Percentiles rank a stretch among this genome's conserved stretches.
These are phyloP conservation scores for Ramphastos sulfuratus DNA, from an alignment of 2,113 vertebrate genomes.

Conservation along the genomic window DNA sequence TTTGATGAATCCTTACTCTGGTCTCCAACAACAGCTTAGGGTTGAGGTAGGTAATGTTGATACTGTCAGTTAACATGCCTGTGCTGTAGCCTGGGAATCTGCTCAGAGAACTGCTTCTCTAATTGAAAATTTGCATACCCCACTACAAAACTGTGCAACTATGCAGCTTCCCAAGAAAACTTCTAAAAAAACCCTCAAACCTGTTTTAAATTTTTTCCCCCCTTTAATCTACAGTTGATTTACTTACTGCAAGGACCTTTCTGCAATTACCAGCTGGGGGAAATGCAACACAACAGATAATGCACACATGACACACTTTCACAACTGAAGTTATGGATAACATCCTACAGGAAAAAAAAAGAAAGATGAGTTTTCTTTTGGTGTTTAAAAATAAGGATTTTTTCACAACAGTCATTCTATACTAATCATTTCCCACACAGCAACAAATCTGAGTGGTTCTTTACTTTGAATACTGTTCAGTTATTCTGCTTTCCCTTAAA, in stretches of 20 bases:
- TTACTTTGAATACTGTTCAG: conserved; percentile 1
- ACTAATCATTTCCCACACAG: neutral
- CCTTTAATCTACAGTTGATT: neutral
- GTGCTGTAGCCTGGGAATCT: neutral
- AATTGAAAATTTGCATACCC: neutral
- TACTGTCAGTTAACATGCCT: neutral
- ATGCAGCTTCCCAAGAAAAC: neutral
- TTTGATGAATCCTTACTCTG: neutral
- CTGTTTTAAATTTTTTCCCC: too few species aligned
- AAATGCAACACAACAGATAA: neutral
- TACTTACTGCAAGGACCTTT: neutral
- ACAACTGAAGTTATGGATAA: neutral
- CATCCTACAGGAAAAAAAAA: neutral
- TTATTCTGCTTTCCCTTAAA: neutral
- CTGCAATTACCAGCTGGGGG: neutral
- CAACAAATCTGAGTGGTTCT: neutral
- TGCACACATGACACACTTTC: neutral
- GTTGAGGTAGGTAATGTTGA: neutral
- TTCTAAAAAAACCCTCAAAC: neutral
- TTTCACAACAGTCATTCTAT: neutral
- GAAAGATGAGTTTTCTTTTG: neutral
- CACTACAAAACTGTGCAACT: neutral
- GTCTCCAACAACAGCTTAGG: neutral
- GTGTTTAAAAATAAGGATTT: neutral
- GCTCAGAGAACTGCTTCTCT: neutral